Percentiles rank a stretch among this genome's conserved stretches.
These are phyloP conservation scores for Eufriesea mexicana DNA, from an alignment of 1,140 invertebrate genomes.

Conservation along the genomic window DNA sequence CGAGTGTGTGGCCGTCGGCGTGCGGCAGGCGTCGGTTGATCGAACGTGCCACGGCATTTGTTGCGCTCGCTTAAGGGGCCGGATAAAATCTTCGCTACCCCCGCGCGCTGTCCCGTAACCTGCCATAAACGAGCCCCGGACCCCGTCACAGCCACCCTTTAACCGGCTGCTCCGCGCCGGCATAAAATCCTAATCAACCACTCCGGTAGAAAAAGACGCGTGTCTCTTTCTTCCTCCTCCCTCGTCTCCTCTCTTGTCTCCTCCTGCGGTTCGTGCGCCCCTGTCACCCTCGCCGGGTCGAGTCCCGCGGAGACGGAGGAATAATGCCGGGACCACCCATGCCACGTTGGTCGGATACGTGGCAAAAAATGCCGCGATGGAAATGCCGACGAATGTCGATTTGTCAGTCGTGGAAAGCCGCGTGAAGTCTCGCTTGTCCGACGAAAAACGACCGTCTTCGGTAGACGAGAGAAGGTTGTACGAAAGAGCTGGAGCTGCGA, in stretches of 20 bases:
- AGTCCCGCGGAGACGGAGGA: conserved; percentile 64
- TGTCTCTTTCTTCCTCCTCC: background rate
- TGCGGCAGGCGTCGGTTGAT: conserved; percentile 71
- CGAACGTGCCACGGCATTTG: conserved; percentile 78
- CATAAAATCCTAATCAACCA: conserved; percentile 70
- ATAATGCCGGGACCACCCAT: conserved; percentile 63
- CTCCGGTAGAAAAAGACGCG: conserved; percentile 42
- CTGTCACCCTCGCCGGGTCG: conserved; percentile 18
- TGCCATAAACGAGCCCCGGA: conserved; percentile 69
- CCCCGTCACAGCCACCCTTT: conserved; percentile 54
- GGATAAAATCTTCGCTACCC: conserved; percentile 73
- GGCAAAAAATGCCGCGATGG: conserved; percentile 56
- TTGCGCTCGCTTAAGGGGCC: conserved; percentile 70
- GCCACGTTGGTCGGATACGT: conserved; percentile 29
- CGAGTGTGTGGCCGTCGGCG: conserved; percentile 41
- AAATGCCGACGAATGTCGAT: conserved; percentile 56
- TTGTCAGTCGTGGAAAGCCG: conserved; percentile 60
- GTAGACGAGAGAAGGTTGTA: background rate
- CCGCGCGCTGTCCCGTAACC: conserved; percentile 66
- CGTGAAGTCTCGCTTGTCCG: conserved; percentile 11
- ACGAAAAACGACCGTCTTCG: background rate
- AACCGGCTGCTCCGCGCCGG: conserved; percentile 25
- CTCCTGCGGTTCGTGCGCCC: background rate
- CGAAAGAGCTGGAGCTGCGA: background rate
- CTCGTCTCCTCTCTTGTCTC: conserved; percentile 12